Conservation (phyloP, 2,888 invertebrate species). For the Petrolisthes cinctipes region DNA sequence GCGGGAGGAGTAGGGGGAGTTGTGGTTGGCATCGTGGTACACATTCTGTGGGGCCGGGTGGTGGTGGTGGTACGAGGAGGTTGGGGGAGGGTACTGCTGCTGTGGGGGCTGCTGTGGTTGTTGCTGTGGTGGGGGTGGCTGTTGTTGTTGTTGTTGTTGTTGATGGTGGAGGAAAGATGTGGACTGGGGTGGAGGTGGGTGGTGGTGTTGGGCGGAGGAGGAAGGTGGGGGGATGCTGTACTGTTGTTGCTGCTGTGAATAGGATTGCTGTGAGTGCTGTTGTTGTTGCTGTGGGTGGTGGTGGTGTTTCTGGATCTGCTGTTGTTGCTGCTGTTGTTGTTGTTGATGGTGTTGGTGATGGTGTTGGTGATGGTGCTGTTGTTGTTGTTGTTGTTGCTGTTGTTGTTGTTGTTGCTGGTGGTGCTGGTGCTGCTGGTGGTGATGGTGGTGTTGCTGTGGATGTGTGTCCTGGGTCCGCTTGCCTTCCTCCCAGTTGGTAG, state of each 20-base stretch:
- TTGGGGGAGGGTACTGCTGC: conserved; percentile 32
- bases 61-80: conserved; percentile 44
- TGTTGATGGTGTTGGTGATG: conserved; percentile 41
- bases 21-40: conserved; percentile 61
- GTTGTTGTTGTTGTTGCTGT: conserved; percentile 47
- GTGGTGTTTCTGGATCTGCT: conserved; percentile 44
- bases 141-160: conserved; percentile 41
- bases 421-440: conserved; percentile 39
- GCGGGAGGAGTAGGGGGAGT: conserved; percentile 61
- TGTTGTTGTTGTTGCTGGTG: conserved; percentile 42
- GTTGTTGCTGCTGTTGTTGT: conserved; percentile 46
- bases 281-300: conserved; percentile 16
- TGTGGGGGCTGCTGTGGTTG: conserved; percentile 41
- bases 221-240: conserved; percentile 50
- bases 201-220: conserved; percentile 52
- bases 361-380: conserved; percentile 17
- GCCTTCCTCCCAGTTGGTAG: conserved; percentile 50
- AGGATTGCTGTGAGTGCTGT: conserved; percentile 36
- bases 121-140: conserved; percentile 33
- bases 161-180: conserved; percentile 49
- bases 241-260: conserved; percentile 39
- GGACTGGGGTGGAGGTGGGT: conserved; percentile 33
- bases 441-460: conserved; percentile 8
- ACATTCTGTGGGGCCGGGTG: conserved; percentile 49
- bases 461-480: conserved; percentile 40